Evolutionary conservation across 2,888 invertebrate genomes (phyloP), one percentile per base, ranked within the genome.

Genomic region (Diploptera punctata): DNA sequence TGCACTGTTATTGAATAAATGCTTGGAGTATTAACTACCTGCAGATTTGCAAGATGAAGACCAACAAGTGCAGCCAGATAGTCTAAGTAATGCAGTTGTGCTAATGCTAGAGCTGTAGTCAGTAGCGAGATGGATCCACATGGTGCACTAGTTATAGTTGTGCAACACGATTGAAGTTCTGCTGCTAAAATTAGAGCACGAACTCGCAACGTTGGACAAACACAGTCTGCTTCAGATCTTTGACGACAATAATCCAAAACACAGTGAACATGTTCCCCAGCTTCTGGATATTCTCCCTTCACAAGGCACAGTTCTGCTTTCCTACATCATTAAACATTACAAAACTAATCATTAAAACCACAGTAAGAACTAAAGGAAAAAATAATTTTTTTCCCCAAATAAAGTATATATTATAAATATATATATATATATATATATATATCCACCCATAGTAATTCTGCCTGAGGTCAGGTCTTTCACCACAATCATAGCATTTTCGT

Each of bases 21-120:
- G n/a, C n/a, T n/a, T n/a, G n/a, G n/a, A n/a, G n/a, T n/a, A n/a
- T n/a, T n/a, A n/a, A n/a, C n/a, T 77, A 87, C 87, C 84, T 88
- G 88, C 13, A 93, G 87, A 80, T 93, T 91, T 0, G 94, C 94
- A 65, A 95, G 87, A 79, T 94, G 90, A 84, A 95, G 88, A 78
- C 92, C 91, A 3, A 91, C 89, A 31, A 93, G 81, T 0, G 93
- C 90, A 60, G 89, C 88, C 76, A 93, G 88, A 80, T 93, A 93
- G 76, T 93, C 91, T 78, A 95, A 85, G 81, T 94, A 91, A 77
- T 93, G 91, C 49, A 89, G 88, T 75, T 88, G 87, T 1, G 94
- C 91, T 73, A 92, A 83, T 19, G 91, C 89, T n/a, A 95, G 83
- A 3, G 94, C 94, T 90, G 84, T 77, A 85, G 84, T 80, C 86